Evolutionary conservation across 1,140 invertebrate genomes (phyloP), one percentile per base, ranked within the genome.

Genomic region (Aphelinus atriplicis): DNA sequence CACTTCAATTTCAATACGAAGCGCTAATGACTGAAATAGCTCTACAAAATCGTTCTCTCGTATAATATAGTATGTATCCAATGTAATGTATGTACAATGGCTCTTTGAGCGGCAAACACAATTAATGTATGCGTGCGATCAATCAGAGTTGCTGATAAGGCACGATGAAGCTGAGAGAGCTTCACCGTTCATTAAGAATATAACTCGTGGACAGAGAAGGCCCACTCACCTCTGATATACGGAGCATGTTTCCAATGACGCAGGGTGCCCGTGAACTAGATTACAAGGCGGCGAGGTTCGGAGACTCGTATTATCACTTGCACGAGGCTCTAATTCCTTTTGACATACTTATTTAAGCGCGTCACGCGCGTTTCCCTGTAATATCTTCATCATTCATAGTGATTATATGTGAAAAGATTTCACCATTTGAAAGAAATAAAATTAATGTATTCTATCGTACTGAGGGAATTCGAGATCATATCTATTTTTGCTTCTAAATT

Each of bases 61-160:
- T 70, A 70, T 43, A 70, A 56, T n/a, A 60, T 68, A 60, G 10
- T 42, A 6, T 56, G 55, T n/a, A 9, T 26, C 3, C 57, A 43
- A 42, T 61, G 48, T 70, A 70, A 61, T 43, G 42, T 50, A 51
- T 26, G 26, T 9, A 70, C 47, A 61, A 70, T 70, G 42, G 57
- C 4, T 3, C 43, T 48, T 1, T 70, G 51, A 70, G 57, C 61
- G 57, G 48, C 57, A 47, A 3, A 51, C 7, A 42, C 60, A 42
- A 2, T 68, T 70, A 51, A 51, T 47, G 48, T 60, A 50, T 61
- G 67, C 61, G 51, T 69, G 51, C 57, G 61, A 68, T 70, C 57
- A 70, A 61, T 70, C 67, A 70, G 47, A 60, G 7, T 51, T 70
- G 67, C 50, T 60, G 60, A 61, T 70, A 70, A 70, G 48, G 51